Percentiles rank a stretch among this genome's conserved stretches.
Conservation (phyloP, 2,797 vertebrate genomes). For the Spea hammondii region DNA sequence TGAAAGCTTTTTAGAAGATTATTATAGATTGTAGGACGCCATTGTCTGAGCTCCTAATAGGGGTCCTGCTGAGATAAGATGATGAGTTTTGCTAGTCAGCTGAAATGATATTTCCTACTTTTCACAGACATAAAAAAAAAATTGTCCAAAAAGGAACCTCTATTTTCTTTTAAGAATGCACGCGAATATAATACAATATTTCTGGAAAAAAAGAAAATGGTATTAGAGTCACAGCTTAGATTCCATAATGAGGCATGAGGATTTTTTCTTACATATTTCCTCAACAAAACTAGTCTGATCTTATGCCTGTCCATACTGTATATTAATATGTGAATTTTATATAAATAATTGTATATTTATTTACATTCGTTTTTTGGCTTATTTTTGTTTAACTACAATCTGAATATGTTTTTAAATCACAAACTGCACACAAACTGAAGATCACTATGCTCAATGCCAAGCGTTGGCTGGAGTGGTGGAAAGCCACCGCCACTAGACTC, state of each 20-base stretch:
- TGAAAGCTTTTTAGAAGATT: conserved; percentile 38
- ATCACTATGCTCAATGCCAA: too few relatives aligned
- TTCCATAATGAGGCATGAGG: background rate
- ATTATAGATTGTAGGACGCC: conserved; percentile 16
- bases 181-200: conserved; percentile 14
- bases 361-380: too few relatives aligned
- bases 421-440: too few relatives aligned
- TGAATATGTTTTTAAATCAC: too few relatives aligned
- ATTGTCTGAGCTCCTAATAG: conserved; percentile 37
- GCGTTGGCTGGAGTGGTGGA: too few relatives aligned
- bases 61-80: conserved; percentile 41
- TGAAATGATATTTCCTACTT: conserved; percentile 39
- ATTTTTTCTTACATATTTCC: background rate
- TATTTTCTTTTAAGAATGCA: conserved; percentile 1
- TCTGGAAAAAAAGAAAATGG: conserved; percentile 9
- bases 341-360: too few relatives aligned
- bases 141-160: background rate
- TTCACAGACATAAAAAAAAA: conserved; percentile 23
- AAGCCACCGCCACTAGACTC: too few relatives aligned
- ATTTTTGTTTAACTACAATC: too few relatives aligned
- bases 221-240: background rate
- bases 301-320: too few relatives aligned
- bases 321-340: too few relatives aligned
- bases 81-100: conserved; percentile 30
- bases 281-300: background rate